Percentiles rank a stretch among this genome's conserved stretches.
These are phyloP conservation scores for Nomada hirtipes DNA, from an alignment of 2,888 invertebrate genomes.

Conservation along the genomic window DNA sequence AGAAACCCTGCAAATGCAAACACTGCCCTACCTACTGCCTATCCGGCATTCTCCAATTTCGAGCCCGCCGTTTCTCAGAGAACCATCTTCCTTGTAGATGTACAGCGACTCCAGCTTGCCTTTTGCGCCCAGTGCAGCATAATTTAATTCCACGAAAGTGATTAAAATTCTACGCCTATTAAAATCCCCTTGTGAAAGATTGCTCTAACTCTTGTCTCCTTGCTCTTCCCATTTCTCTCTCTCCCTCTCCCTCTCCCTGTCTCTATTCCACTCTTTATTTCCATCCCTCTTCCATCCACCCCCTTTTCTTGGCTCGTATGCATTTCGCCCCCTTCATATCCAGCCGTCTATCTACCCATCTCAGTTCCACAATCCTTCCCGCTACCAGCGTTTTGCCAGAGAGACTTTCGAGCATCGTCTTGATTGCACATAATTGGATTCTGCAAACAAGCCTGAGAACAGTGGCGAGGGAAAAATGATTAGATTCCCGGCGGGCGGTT, in stretches of 20 bases:
- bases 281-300: not conserved
- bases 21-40: not conserved
- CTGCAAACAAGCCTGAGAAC: constrained; percentile 34
- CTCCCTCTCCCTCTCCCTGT: not conserved
- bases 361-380: constrained; percentile 23
- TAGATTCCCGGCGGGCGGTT: constrained; percentile 26
- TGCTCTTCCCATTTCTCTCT: not conserved
- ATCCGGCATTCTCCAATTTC: constrained; percentile 1
- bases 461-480: constrained; percentile 17
- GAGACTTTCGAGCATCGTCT: constrained; percentile 33
- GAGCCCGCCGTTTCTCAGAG: not conserved
- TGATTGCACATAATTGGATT: constrained; percentile 54
- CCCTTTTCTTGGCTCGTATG: not conserved
- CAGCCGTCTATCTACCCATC: constrained; percentile 1
- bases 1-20: not conserved
- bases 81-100: not conserved
- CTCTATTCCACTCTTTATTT: not conserved
- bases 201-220: constrained; percentile 18
- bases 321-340: not conserved
- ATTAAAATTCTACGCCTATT: constrained; percentile 63
- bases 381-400: constrained; percentile 17
- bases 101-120: constrained; percentile 5
- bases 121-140: constrained; percentile 1
- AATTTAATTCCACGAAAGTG: constrained; percentile 40
- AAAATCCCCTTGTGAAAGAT: constrained; percentile 53